Percentiles rank a stretch among this genome's conserved stretches.
These are phyloP conservation scores for Phorcus lineatus DNA, from an alignment of 2,888 invertebrate genomes.

Conservation along the genomic window DNA sequence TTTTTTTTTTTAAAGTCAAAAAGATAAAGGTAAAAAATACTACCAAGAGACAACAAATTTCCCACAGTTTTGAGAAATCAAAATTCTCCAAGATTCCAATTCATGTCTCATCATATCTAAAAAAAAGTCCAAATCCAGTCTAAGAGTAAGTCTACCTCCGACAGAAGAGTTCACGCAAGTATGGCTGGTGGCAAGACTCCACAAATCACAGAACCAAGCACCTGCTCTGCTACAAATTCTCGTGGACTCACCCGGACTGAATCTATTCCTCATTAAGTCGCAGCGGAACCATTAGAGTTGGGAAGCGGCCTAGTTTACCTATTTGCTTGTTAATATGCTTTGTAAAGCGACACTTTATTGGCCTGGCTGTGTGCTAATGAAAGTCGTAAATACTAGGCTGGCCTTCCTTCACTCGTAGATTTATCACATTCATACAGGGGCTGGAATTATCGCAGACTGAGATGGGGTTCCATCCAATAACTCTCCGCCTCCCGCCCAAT, in stretches of 20 bases:
- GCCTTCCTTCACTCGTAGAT: not conserved
- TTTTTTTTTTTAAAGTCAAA: too few relatives aligned
- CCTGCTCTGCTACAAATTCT: not conserved
- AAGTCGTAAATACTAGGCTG: not conserved
- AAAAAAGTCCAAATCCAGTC: too few relatives aligned
- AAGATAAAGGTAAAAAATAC: too few relatives aligned
- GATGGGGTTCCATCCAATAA: not conserved
- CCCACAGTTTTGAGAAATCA: too few relatives aligned
- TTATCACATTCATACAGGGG: conserved; percentile 12
- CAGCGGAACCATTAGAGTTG: not conserved
- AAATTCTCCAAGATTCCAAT: too few relatives aligned
- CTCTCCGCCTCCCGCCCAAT: not conserved
- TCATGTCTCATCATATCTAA: too few relatives aligned
- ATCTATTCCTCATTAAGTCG: conserved; percentile 19
- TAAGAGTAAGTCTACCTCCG: too few relatives aligned
- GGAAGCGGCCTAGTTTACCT: conserved; percentile 8
- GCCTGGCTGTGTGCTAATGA: not conserved
- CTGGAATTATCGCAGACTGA: not conserved
- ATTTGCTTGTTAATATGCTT: conserved; percentile 20
- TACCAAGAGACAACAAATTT: too few relatives aligned
- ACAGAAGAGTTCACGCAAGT: too few relatives aligned
- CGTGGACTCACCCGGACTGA: not conserved
- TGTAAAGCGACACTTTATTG: conserved; percentile 14
- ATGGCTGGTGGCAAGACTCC: too few relatives aligned
- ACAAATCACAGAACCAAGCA: not conserved